Evolutionary conservation across 2,797 vertebrate species (phyloP).

Genomic region (Xyrichtys novacula): DNA sequence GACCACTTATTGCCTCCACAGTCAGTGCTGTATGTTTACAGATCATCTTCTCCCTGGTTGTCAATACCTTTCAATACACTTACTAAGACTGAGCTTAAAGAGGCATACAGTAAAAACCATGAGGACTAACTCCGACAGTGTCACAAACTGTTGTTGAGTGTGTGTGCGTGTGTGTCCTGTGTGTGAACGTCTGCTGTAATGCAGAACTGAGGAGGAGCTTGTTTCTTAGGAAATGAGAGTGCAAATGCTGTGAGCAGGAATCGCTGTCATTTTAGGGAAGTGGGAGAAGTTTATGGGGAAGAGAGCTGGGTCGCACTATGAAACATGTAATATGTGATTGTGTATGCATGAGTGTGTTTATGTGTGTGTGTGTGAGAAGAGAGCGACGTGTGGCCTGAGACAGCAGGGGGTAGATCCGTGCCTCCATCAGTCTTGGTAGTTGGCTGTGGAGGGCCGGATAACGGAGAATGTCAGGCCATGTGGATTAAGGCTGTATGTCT

Average conservation of each 20-base stretch:
- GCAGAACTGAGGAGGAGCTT: constrained; percentile 55
- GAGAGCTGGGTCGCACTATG: constrained; percentile 33
- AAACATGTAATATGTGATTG: constrained; percentile 17
- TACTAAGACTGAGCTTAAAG: not conserved
- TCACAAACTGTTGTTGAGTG: not conserved
- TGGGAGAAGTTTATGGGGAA: constrained; percentile 67
- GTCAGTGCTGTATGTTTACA: not conserved
- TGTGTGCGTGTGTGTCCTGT: constrained; percentile 28
- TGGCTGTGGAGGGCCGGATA: constrained; percentile 71
- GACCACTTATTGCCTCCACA: not conserved
- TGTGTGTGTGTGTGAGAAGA: constrained; percentile 9
- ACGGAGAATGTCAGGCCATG: constrained; percentile 77
- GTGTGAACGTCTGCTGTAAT: constrained; percentile 40
- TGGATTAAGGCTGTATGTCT: constrained; percentile 81
- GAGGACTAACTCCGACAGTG: not conserved
- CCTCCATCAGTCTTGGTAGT: constrained; percentile 64
- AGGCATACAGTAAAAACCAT: not conserved
- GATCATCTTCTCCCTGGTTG: not conserved
- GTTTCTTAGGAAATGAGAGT: constrained; percentile 64
- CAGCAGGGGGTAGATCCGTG: constrained; percentile 58
- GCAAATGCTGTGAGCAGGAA: constrained; percentile 46
- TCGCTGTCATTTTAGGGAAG: constrained; percentile 72
- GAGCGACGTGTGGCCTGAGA: constrained; percentile 53
- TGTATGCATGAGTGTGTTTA: not conserved
- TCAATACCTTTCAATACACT: not conserved